Conservation (phyloP, 2,113 vertebrate species). For the Malurus alboscapulatus region DNA sequence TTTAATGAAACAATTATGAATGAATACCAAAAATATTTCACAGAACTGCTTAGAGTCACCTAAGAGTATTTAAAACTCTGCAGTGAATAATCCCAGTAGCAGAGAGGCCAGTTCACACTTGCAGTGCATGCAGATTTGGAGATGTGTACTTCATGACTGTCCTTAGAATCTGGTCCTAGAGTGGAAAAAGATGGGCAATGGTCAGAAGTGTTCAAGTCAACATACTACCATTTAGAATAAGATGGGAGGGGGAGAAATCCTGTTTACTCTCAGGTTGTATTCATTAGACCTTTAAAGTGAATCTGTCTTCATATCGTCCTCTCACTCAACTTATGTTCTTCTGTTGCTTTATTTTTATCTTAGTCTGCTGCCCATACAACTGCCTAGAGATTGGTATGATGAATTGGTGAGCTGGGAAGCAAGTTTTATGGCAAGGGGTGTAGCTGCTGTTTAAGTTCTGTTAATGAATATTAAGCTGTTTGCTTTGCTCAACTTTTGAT, state of each 20-base stretch:
- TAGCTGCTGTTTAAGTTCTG: not conserved
- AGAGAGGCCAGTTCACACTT: not conserved
- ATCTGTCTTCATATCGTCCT: not conserved
- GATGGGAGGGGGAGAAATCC: not conserved
- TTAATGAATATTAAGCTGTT: not conserved
- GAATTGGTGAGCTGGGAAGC: not conserved
- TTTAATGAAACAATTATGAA: not conserved
- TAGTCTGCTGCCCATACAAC: not conserved
- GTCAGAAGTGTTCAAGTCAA: not conserved
- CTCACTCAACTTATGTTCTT: fast-evolving
- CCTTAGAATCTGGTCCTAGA: not conserved
- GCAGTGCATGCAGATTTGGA: not conserved
- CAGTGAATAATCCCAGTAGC: not conserved
- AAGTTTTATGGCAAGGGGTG: not conserved
- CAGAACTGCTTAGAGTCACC: not conserved
- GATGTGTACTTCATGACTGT: not conserved
- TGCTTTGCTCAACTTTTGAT: not conserved
- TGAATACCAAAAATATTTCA: not conserved
- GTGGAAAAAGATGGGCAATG: not conserved
- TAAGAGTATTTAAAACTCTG: not conserved
- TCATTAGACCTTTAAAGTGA: not conserved
- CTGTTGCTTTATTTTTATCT: not conserved
- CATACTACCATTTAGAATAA: not conserved
- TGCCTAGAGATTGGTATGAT: not conserved
- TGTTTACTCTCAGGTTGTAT: not conserved